Evolutionary conservation across 2,888 invertebrate species (phyloP), one percentile per base, ranked within the genome.

Genomic region (Leptogaster cylindrica): DNA sequence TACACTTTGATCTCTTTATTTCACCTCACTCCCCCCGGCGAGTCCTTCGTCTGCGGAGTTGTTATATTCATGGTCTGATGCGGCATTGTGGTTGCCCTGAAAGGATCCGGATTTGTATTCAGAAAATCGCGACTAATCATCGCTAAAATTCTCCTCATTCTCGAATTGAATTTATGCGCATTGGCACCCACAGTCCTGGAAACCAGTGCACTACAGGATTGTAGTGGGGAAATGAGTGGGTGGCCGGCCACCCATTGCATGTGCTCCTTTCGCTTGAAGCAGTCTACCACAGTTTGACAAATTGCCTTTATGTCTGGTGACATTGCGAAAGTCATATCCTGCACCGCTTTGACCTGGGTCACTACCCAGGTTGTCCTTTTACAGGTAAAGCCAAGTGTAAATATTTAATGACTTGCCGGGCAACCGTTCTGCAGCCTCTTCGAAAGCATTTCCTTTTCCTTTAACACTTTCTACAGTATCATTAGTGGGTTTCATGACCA

Each of bases 1-100:
- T 50, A 51, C 36, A 28, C 68, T 69, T 69, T 69, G 68, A 69
- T 69, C 66, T 68, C 63, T 66, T 63, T 66, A 48, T 66, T 23
- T 16, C 33, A 16, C 63, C 63, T 23, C 51, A 10, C 10, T 31
- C 44, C 33, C 3, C 33, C 10, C 10, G 6, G 0, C 3, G 20
- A 6, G 8, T 10, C n/a, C n/a, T n/a, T n/a, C 5, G 20, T 7
- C 7, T 31, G 20, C 16, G 4, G 48, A 48, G 46, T 64, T 64
- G 64, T 64, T 64, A 64, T 64, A 48, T 64, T 64, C 66, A 51
- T 66, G 68, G 39, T 66, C 66, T 51, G 39, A 52, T 65, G 63
- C 61, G 65, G 63, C 52, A 66, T 63, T 68, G 58, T 39, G 68
- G 61, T 50, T 41, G 41, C 41, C n/a, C 33, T 65, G 55, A 66